These are phyloP conservation scores for Myotis pilosus DNA, from an alignment of 2,797 vertebrate genomes.

Conservation along the genomic window DNA sequence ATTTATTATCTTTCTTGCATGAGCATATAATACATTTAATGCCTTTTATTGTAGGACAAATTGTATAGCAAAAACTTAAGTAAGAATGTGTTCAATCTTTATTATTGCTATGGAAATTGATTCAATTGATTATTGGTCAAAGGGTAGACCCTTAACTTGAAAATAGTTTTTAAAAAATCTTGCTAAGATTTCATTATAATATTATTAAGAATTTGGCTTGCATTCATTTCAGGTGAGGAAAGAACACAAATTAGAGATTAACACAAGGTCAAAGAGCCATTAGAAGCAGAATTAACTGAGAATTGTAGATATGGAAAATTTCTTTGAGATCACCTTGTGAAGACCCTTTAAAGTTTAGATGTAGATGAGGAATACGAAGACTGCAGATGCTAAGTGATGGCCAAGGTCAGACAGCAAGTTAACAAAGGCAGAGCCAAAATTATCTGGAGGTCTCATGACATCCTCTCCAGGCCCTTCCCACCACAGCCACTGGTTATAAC, in stretches of 20 bases:
- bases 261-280: conserved; percentile 48
- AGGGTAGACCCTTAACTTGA: neutral
- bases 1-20: neutral
- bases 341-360: neutral
- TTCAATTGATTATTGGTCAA: conserved; percentile 17
- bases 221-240: conserved; percentile 13
- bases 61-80: conserved; percentile 1
- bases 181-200: neutral
- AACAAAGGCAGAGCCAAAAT: conserved; percentile 35
- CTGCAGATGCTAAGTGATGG: conserved; percentile 12
- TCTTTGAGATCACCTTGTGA: conserved; percentile 9
- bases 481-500: conserved; percentile 21
- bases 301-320: conserved; percentile 1
- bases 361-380: conserved; percentile 26
- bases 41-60: neutral
- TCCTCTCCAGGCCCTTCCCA: neutral
- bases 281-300: conserved; percentile 11
- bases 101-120: conserved; percentile 18
- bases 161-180: neutral
- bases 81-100: neutral
- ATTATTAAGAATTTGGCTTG: conserved; percentile 19
- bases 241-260: conserved; percentile 34
- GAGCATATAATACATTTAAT: neutral
- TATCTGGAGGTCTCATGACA: conserved; percentile 38
- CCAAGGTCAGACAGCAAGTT: conserved; percentile 62